phyloP scores from a whole-genome alignment of 2,888 invertebrate genomes.

The Nysson spinosus region DNA sequence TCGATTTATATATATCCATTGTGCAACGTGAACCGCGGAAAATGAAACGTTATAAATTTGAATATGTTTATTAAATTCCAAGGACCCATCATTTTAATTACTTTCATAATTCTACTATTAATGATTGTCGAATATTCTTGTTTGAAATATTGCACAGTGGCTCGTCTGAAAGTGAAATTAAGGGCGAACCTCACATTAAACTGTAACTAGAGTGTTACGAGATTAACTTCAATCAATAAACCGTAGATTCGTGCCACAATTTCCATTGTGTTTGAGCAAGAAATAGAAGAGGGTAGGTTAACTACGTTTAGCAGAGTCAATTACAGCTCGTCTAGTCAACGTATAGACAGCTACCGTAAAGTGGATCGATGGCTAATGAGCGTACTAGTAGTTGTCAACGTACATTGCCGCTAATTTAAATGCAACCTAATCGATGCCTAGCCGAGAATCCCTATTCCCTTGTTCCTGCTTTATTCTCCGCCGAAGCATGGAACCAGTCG shows the following conservation, averaged over 20 bases:
- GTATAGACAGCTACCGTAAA: background rate
- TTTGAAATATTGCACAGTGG: too few species aligned
- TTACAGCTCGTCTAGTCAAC: background rate
- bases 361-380: conserved; percentile 2
- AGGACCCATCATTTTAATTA: too few species aligned
- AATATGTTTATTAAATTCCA: too few species aligned
- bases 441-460: background rate
- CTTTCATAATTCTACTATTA: too few species aligned
- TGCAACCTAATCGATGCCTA: conserved; percentile 1
- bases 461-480: too few species aligned
- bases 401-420: conserved; percentile 2
- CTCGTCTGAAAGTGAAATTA: too few species aligned
- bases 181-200: too few species aligned
- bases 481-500: too few species aligned
- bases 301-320: background rate
- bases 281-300: conserved; percentile 9
- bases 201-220: background rate
- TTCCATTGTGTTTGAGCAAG: background rate
- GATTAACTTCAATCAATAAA: background rate
- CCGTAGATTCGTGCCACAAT: background rate
- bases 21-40: too few species aligned
- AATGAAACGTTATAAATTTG: too few species aligned
- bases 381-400: background rate
- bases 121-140: too few species aligned
- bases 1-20: too few species aligned